phyloP scores from a whole-genome alignment of 2,113 vertebrate species.

The Pholis gunnellus region DNA sequence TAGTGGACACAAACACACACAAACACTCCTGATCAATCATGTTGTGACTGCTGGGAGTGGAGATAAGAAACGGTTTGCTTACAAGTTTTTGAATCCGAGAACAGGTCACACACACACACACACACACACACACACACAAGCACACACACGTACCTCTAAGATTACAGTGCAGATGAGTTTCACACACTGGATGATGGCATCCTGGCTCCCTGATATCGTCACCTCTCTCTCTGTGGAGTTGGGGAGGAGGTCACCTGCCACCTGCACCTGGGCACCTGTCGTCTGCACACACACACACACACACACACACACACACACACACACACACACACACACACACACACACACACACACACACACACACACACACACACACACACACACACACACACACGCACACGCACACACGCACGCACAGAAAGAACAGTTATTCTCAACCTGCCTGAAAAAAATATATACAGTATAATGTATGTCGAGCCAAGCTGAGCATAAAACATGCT shows the following conservation, averaged over 20 bases:
- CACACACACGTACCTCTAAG: conserved; percentile 87
- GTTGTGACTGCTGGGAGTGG: no score
- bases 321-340: conserved; percentile 33
- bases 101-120: no score
- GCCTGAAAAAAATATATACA: not conserved
- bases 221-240: conserved; percentile 97
- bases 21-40: no score
- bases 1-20: no score
- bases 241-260: conserved; percentile 94
- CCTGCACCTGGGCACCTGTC: conserved; percentile 95
- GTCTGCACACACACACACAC: conserved; percentile 79
- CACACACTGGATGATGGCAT: conserved; percentile 96
- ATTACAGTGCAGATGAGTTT: conserved; percentile 97
- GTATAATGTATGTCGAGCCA: not conserved
- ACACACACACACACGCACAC: not conserved
- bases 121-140: not conserved
- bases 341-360: conserved; percentile 38
- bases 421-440: not conserved
- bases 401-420: not conserved
- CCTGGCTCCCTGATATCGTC: conserved; percentile 93
- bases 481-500: not conserved
- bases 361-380: not conserved
- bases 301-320: conserved; percentile 39
- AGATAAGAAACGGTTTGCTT: no score
- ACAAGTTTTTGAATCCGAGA: no score